phyloP scores from a whole-genome alignment of 2,888 invertebrate species.

The Dicyrtomina minuta region DNA sequence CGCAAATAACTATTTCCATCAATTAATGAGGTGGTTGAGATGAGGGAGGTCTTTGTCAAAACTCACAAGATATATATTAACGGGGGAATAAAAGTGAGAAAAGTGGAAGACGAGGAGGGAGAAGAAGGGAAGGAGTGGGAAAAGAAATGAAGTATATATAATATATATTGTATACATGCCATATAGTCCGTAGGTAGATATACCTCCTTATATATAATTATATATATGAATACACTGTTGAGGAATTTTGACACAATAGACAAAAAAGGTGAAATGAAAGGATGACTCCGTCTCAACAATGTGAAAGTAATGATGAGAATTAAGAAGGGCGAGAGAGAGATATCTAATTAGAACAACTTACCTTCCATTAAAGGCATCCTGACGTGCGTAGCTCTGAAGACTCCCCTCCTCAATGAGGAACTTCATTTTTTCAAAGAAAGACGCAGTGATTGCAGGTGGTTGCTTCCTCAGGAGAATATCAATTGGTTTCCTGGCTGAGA shows the following conservation, averaged over 20 bases:
- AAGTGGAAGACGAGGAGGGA: too few relatives aligned
- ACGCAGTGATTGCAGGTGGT: conserved; percentile 93
- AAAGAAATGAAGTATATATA: too few relatives aligned
- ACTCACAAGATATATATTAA: too few relatives aligned
- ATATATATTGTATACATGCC: neutral
- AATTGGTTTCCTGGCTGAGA: conserved; percentile 91
- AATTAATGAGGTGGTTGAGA: too few relatives aligned
- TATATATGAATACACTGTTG: too few relatives aligned
- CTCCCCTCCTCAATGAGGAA: conserved; percentile 98
- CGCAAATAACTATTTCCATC: too few relatives aligned
- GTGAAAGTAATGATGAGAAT: conserved; percentile 29
- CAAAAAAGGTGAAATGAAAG: conserved; percentile 20
- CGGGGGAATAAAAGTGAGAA: too few relatives aligned
- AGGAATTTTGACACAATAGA: neutral
- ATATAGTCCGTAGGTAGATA: too few relatives aligned
- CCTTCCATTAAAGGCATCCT: conserved; percentile 97
- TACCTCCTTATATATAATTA: too few relatives aligned
- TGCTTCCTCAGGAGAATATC: conserved; percentile 93
- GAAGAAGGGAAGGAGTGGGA: neutral
- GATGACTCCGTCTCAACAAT: conserved; percentile 14
- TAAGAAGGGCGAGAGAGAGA: conserved; percentile 3
- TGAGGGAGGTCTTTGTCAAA: too few relatives aligned
- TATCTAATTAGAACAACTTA: conserved; percentile 59
- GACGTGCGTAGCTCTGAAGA: conserved; percentile 93
- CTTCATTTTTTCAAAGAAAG: conserved; percentile 97